phyloP scores from a whole-genome alignment of 2,888 invertebrate genomes.

The Monoplex corrugatus region DNA sequence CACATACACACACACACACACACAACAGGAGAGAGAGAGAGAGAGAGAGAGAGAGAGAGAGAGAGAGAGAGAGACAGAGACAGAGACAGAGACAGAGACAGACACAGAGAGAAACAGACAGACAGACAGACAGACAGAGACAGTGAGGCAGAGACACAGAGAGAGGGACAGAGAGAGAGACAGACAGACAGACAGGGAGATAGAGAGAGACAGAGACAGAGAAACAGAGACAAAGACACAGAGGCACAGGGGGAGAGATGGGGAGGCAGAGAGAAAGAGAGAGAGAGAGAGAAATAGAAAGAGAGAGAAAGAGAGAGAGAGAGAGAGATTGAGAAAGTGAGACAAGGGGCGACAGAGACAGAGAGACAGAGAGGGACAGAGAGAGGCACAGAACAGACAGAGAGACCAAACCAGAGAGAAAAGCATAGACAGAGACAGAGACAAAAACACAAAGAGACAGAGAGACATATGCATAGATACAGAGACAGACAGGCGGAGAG shows the following conservation, averaged over 20 bases:
- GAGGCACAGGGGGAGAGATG: no score
- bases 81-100: background rate
- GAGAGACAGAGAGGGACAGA: no score
- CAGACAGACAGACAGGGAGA: constrained; percentile 3
- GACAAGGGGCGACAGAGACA: no score
- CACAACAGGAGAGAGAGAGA: no score
- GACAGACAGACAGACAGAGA: background rate
- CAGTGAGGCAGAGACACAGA: constrained; percentile 20
- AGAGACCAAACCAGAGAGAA: background rate
- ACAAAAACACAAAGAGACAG: background rate
- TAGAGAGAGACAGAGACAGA: constrained; percentile 26
- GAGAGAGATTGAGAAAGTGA: background rate
- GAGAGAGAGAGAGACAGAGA: background rate
- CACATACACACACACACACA: background rate
- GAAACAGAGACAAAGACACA: background rate
- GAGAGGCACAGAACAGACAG: background rate
- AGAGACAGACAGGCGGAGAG: background rate
- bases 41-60: no score
- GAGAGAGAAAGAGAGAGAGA: background rate
- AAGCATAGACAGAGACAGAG: background rate
- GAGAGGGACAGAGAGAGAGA: no score
- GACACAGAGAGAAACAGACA: constrained; percentile 18
- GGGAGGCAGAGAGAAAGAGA: background rate
- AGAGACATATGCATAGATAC: constrained; percentile 10
- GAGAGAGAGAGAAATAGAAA: background rate